Conservation (phyloP, 1,140 invertebrate species). For the Hermetia illucens region DNA sequence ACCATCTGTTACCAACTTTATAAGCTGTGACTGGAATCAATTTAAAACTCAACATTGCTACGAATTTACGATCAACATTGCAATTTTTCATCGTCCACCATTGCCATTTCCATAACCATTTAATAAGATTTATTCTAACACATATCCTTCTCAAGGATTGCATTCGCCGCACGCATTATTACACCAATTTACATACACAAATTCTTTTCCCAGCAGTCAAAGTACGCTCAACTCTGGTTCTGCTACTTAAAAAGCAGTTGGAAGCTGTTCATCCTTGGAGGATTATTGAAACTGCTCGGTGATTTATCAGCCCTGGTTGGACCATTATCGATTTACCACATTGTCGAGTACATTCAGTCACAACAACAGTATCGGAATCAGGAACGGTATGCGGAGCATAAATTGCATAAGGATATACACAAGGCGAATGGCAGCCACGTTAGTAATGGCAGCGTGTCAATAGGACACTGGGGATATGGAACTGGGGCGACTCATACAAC, state of each 20-base stretch:
- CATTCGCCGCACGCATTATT: constrained; percentile 6
- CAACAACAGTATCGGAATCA: too few relatives aligned
- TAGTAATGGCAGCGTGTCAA: too few relatives aligned
- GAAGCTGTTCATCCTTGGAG: constrained; percentile 55
- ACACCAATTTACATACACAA: constrained; percentile 6
- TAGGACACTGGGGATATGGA: too few relatives aligned
- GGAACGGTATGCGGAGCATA: too few relatives aligned
- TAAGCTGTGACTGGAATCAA: not conserved
- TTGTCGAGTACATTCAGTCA: constrained; percentile 49
- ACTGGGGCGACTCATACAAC: too few relatives aligned
- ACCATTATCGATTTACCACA: constrained; percentile 57
- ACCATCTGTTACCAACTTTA: not conserved
- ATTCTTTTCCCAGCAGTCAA: constrained; percentile 10
- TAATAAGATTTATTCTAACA: not conserved
- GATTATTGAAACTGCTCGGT: constrained; percentile 59
- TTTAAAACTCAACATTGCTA: not conserved
- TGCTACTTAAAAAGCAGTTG: constrained; percentile 56
- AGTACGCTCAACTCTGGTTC: constrained; percentile 39
- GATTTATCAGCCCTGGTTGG: constrained; percentile 61
- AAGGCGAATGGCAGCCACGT: too few relatives aligned
- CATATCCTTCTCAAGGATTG: not conserved
- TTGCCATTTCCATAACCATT: too few relatives aligned
- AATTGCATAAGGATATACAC: too few relatives aligned
- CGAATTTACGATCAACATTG: too few relatives aligned
- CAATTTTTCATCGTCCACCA: too few relatives aligned